phyloP scores from a whole-genome alignment of 2,888 invertebrate genomes.

The Sylvicola cinctus region DNA sequence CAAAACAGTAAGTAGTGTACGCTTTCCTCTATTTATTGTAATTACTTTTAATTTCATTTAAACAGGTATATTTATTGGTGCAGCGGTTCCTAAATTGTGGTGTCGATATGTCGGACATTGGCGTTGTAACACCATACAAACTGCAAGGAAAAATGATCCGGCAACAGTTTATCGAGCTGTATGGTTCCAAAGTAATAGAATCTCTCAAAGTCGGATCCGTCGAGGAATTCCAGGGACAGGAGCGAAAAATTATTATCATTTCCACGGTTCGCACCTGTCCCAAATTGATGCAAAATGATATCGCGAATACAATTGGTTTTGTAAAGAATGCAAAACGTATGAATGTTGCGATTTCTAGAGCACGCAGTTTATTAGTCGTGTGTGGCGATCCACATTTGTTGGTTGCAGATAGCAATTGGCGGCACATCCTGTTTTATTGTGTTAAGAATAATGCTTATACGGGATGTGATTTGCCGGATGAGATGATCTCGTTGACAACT shows the following conservation, averaged over 20 bases:
- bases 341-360: slow-evolving; percentile 78
- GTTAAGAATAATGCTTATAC: slow-evolving; percentile 39
- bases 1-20: slow-evolving; percentile 12
- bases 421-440: slow-evolving; percentile 31
- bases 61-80: too few species aligned
- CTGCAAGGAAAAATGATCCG: slow-evolving; percentile 49
- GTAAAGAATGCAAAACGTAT: slow-evolving; percentile 54
- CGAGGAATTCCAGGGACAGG: slow-evolving; percentile 76
- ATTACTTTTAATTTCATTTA: too few species aligned
- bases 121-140: slow-evolving; percentile 79
- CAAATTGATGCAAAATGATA: slow-evolving; percentile 26
- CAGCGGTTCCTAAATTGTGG: too few species aligned
- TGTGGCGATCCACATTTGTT: slow-evolving; percentile 68
- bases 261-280: slow-evolving; percentile 41
- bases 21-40: too few species aligned
- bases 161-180: slow-evolving; percentile 65
- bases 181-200: slow-evolving; percentile 57
- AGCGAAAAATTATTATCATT: slow-evolving; percentile 48
- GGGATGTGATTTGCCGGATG: slow-evolving; percentile 36
- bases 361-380: slow-evolving; percentile 52
- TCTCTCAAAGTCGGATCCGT: slow-evolving; percentile 56
- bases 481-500: too few species aligned
- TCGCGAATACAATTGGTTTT: too few species aligned
- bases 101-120: slow-evolving; percentile 26
- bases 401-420: slow-evolving; percentile 44